Evolutionary conservation across 2,113 vertebrate species (phyloP).

Genomic region (Notarius quadriscutis): DNA sequence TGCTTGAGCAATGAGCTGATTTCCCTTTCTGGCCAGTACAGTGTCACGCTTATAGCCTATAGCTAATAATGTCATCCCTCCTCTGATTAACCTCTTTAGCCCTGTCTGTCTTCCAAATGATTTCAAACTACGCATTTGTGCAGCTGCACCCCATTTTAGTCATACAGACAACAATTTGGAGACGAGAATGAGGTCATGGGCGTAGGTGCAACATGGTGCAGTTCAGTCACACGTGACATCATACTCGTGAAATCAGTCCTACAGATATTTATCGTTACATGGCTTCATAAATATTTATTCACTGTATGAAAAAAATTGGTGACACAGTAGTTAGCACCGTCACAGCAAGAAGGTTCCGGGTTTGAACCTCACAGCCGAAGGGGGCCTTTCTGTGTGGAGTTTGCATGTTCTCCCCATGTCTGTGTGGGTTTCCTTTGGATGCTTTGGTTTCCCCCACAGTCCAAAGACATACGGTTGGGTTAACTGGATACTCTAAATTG

Average conservation of each 20-base stretch:
- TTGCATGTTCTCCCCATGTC: too few species aligned
- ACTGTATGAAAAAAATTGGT: neutral
- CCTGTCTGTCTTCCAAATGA: neutral
- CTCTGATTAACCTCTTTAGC: neutral
- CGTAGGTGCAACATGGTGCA: neutral
- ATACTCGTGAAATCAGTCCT: neutral
- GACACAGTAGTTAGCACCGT: too few species aligned
- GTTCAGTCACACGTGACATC: neutral
- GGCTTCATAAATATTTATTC: neutral
- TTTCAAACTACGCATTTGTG: neutral
- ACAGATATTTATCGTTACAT: neutral
- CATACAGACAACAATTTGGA: neutral
- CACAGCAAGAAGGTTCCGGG: too few species aligned
- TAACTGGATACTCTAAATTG: too few species aligned
- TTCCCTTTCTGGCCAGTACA: neutral
- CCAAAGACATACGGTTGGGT: too few species aligned
- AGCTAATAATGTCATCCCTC: neutral
- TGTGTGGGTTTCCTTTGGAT: too few species aligned
- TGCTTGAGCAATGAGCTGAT: conserved; percentile 1
- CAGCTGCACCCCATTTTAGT: neutral
- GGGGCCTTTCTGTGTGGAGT: too few species aligned
- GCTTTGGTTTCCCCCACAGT: too few species aligned
- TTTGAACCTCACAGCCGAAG: too few species aligned
- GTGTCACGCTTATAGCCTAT: neutral
- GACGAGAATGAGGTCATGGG: neutral